Base-by-base conservation (phyloP, 1,140 invertebrate genomes). In the Papilio machaon region DNA sequence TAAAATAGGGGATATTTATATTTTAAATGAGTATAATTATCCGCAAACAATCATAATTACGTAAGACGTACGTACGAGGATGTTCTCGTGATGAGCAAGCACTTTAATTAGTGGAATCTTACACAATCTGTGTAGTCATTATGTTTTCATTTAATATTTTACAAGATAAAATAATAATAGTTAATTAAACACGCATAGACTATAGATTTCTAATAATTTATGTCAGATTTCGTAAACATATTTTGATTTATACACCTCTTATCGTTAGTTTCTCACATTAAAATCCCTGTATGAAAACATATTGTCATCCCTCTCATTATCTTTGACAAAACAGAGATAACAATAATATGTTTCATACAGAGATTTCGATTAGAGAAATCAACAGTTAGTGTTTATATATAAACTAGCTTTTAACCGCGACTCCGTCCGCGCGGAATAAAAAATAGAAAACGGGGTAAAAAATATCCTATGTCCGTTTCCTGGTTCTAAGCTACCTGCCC, bases 1-100 rank as follows among this genome's bases (percentile, higher is more conserved):
- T 60, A 15, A 35, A 35, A 35, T 0, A 70, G 5, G 1, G 13
- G 64, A 35, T 35, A 70, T 70, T 70, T 70, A 6, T 17, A 15
- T 67, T 67, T 67, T 38, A 67, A 67, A 70, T 70, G 23, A 35
- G 23, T 15, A 70, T 70, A 70, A 70, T 70, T 70, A 70, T 70
- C 64, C 64, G 11, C 13, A 70, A 70, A 64, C 60, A 64, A 70
- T 70, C 30, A 38, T 38, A 70, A 7, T 70, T 70, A 70, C 64
- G 64, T 70, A 70, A 70, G 64, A 70, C 23, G 23, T 30, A 30
- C 23, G 30, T 70, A 70, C 58, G 58, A 60, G 58, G 58, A 19
- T 35, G 23, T 70, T 70, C 30, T 70, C 64, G 64, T 70, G 13
- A 70, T 38, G 19, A 64, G 64, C 30, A 30, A 38, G 64, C 64